Evolutionary conservation across 2,113 vertebrate genomes (phyloP).

Genomic region (Etheostoma cragini): DNA sequence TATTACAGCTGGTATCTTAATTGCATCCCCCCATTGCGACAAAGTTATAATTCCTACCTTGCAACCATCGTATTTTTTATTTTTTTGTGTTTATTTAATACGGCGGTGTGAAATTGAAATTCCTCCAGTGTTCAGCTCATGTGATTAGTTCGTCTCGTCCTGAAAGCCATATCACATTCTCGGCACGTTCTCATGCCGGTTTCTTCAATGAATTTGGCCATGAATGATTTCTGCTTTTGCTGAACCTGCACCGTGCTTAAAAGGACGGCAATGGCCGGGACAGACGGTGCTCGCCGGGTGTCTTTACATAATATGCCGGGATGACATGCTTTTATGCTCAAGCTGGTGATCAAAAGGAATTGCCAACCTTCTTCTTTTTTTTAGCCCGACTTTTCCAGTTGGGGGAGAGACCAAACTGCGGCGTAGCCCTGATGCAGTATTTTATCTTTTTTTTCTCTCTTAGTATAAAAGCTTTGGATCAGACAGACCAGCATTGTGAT

Average conservation of each 20-base stretch:
- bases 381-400: constrained; percentile 57
- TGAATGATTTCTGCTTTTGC: constrained; percentile 70
- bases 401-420: constrained; percentile 77
- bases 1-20: not conserved
- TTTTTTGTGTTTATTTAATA: not conserved
- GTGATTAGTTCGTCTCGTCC: constrained; percentile 55
- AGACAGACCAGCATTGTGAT: constrained; percentile 50
- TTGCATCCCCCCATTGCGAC: constrained; percentile 2
- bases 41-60: constrained; percentile 44
- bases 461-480: constrained; percentile 53
- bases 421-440: constrained; percentile 79
- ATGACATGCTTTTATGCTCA: constrained; percentile 58
- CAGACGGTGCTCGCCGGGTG: constrained; percentile 54
- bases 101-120: constrained; percentile 43
- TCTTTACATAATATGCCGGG: constrained; percentile 60
- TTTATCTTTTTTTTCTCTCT: constrained; percentile 52
- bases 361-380: constrained; percentile 40
- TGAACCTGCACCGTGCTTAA: constrained; percentile 55
- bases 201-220: constrained; percentile 80
- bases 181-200: constrained; percentile 87
- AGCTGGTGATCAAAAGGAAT: constrained; percentile 42
- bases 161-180: constrained; percentile 76
- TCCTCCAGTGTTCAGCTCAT: constrained; percentile 44
- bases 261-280: constrained; percentile 56
- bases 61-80: constrained; percentile 5